Evolutionary conservation across 2,888 invertebrate species (phyloP).

Genomic region (Seira sanloemensis): DNA sequence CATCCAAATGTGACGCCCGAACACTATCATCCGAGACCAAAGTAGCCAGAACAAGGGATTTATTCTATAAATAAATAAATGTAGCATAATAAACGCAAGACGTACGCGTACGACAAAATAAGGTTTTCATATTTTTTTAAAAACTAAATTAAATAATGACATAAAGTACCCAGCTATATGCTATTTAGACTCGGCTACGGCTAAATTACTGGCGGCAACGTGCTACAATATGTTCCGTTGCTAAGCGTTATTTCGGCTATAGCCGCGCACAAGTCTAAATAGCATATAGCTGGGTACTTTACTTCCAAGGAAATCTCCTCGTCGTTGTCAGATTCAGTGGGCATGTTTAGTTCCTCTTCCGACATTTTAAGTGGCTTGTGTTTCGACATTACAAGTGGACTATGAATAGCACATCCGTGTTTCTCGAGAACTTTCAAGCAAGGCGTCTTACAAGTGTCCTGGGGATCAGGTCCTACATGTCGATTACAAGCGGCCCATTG

Average conservation of each 20-base stretch:
- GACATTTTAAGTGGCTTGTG: constrained; percentile 38
- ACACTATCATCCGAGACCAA: constrained; percentile 46
- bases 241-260: too few species aligned
- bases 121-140: too few species aligned
- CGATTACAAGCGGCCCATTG: constrained; percentile 34
- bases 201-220: too few species aligned
- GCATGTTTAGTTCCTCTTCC: constrained; percentile 29
- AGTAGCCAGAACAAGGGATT: constrained; percentile 29
- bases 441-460: constrained; percentile 46
- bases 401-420: constrained; percentile 34
- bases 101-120: too few species aligned
- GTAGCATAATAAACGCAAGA: constrained; percentile 2
- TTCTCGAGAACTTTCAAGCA: constrained; percentile 34
- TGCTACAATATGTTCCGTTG: too few species aligned
- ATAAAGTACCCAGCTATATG: not conserved
- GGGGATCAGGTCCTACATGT: constrained; percentile 37
- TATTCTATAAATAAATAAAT: not conserved
- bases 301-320: constrained; percentile 42
- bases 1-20: constrained; percentile 28
- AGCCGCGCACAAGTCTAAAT: too few species aligned
- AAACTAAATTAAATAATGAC: not conserved
- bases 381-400: constrained; percentile 26
- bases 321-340: constrained; percentile 34
- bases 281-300: too few species aligned
- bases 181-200: too few species aligned